Evolutionary conservation across 2,797 vertebrate genomes (phyloP), one percentile per base, ranked within the genome.

Genomic region (Chromis chromis): DNA sequence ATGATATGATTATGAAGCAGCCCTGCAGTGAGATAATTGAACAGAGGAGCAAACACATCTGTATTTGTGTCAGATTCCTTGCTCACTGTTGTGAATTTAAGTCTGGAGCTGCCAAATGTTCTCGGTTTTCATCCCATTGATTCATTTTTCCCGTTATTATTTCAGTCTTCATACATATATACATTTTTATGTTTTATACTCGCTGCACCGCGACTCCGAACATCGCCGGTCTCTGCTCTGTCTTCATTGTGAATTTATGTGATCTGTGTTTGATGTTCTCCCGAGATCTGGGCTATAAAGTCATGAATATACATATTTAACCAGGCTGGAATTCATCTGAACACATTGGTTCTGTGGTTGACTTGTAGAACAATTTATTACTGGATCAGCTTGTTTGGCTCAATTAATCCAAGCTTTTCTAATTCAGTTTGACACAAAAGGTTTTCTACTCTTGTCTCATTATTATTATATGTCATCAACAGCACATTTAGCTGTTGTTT

Each of bases 181-280:
- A 12, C n/a, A 19, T 44, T 48, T 44, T 14, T 28, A 16, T 66
- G 17, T 68, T 56, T 54, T 56, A 83, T 56, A 44, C 61, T 62
- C 44, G 52, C 36, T 64, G 67, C 44, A 70, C 2, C 7, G 60
- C 16, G 22, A 27, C 63, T 48, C 53, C 24, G 76, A 74, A 79
- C 24, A 14, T 42, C 70, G 61, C 42, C 11, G 13, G 27, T 42
- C 59, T 59, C 22, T 17, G 28, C 11, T 9, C 46, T 17, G 56
- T 63, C 57, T 46, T 76, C 71, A 58, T 49, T 70, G 76, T 33
- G 40, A 78, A 84, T 60, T 62, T 46, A 77, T 82, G 70, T 1
- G 46, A 73, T 69, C 21, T 28, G 44, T 0, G 42, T 42, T 31
- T 12, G 40, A 53, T 8, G 65, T 53, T 19, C 74, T 62, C 66